Evolutionary conservation across 2,888 invertebrate genomes (phyloP).

Genomic region (Ptychoptera albimana): DNA sequence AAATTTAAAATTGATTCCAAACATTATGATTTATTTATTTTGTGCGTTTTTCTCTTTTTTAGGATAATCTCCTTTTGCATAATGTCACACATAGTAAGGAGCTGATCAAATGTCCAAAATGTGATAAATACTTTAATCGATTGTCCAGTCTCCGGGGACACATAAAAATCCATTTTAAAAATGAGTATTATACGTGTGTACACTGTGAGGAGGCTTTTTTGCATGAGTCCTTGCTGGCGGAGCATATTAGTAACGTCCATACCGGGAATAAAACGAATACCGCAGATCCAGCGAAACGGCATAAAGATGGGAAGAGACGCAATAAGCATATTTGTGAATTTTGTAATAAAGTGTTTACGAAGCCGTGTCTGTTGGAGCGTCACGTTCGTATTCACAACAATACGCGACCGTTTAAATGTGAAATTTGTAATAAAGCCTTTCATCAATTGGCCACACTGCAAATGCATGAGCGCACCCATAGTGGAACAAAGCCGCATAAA

Average conservation of each 20-base stretch:
- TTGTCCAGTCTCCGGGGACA: neutral
- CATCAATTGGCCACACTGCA: neutral
- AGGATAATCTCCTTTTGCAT: neutral
- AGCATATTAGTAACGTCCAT: too few species aligned
- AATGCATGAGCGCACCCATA: neutral
- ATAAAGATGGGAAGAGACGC: neutral
- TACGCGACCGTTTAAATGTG: conserved; percentile 13
- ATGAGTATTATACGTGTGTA: conserved; percentile 2
- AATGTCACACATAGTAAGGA: neutral
- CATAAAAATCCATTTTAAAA: neutral
- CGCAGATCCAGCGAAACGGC: too few species aligned
- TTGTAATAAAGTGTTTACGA: conserved; percentile 1
- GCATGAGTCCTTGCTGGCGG: neutral
- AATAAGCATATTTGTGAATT: neutral
- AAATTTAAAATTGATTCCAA: neutral
- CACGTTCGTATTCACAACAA: conserved; percentile 14
- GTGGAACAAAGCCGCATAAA: neutral
- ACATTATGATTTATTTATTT: neutral
- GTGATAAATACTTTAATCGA: neutral
- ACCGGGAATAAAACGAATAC: too few species aligned
- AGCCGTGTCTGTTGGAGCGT: conserved; percentile 9
- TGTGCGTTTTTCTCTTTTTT: neutral
- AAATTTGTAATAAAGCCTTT: neutral
- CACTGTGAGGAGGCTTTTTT: conserved; percentile 2
- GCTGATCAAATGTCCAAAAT: neutral